Conservation (phyloP, 2,888 invertebrate genomes). For the Diplolepis rosae region DNA sequence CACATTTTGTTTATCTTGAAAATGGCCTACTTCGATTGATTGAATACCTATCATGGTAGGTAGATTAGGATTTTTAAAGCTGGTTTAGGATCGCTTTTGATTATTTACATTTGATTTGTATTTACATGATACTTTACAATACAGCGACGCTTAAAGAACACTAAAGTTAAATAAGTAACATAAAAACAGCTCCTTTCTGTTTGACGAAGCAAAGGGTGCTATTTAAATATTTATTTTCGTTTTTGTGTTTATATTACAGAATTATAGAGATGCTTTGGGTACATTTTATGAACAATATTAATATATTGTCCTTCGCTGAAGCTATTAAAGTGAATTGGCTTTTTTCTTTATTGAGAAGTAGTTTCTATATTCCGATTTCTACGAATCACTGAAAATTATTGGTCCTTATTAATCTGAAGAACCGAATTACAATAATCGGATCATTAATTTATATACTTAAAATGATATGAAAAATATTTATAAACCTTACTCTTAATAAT, state of each 20-base stretch:
- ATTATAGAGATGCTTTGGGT: conserved; percentile 49
- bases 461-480: conserved; percentile 31
- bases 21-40: too few relatives aligned
- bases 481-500: conserved; percentile 14
- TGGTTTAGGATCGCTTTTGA: background rate
- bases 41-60: too few relatives aligned
- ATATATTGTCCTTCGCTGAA: conserved; percentile 19
- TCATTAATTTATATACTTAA: conserved; percentile 4
- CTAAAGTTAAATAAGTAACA: conserved; percentile 54
- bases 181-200: conserved; percentile 43
- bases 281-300: conserved; percentile 40
- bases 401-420: conserved; percentile 16
- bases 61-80: background rate
- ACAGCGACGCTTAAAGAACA: conserved; percentile 33
- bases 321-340: conserved; percentile 38
- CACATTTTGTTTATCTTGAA: too few relatives aligned
- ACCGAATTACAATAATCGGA: conserved; percentile 16
- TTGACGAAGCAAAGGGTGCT: conserved; percentile 30
- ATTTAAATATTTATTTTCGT: conserved; percentile 57
- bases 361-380: conserved; percentile 28
- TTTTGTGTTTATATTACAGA: conserved; percentile 53
- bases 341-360: conserved; percentile 39
- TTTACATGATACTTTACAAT: conserved; percentile 70
- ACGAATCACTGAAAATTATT: conserved; percentile 35
- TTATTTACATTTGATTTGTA: conserved; percentile 58